Evolutionary conservation across 2,113 vertebrate genomes (phyloP), one percentile per base, ranked within the genome.

Genomic region (Pelusios castaneus): DNA sequence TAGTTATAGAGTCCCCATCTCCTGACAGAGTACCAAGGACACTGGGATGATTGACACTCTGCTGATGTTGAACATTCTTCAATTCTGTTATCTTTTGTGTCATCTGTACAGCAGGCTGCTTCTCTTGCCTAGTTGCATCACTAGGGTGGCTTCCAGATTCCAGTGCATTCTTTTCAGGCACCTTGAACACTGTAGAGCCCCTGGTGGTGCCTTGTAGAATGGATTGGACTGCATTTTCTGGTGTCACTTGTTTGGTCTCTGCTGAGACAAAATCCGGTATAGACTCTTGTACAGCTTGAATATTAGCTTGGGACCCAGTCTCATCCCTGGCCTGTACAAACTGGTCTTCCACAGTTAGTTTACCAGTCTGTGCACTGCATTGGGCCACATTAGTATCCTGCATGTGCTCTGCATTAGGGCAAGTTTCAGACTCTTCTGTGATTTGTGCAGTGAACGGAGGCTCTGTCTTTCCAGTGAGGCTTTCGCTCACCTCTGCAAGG

Each of bases 61-160:
- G 0, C 55, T 77, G 81, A 22, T 1, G 0, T 3, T 38, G 8
- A 43, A 0, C 14, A 43, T 67, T 2, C 0, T n/a, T 6, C 2
- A 1, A 25, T 1, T 81, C 81, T 0, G 0, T 31, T 5, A n/a
- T 51, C 55, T 38, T 38, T 60, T 6, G 58, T 2, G 29, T 43
- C 25, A 38, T 0, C 5, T n/a, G 6, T 41, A 11, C 1, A 0
- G 2, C 3, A 3, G 4, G 3, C 10, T 5, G 47, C 8, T 1
- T 9, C 21, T 67, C 89, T 63, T 85, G 56, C 81, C 41, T 0
- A 0, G 25, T 0, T 13, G 51, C 29, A 38, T 25, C 63, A 41
- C 60, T 47, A 29, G 60, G 82, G 8, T 52, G 80, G 8, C 17
- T 22, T 3, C 19, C 16, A 12, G 75, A 3, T 47, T 76, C 73